Evolutionary conservation across 2,888 invertebrate genomes (phyloP), one percentile per base, ranked within the genome.

Genomic region (Macrophya alboannulata): DNA sequence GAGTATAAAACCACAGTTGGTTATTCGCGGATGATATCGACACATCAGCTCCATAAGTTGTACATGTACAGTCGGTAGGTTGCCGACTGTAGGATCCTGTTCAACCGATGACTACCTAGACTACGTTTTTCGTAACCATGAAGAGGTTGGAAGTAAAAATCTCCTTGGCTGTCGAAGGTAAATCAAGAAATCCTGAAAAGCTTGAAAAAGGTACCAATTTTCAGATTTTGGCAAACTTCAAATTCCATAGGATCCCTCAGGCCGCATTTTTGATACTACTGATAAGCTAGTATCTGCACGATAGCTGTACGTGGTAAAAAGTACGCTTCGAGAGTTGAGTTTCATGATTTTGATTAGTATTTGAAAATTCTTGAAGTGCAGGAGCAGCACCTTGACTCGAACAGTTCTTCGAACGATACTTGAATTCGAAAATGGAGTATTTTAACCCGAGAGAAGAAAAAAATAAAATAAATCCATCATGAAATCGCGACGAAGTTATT

Each of bases 21-120:
- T 62, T 62, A n/a, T 81, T 62, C 12, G n/a, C 79, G 40, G 43
- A 62, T 12, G 62, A 62, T 59, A 62, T 31, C 48, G 62, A 40
- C 37, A 5, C 59, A 40, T 21, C 43, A 21, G 43, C 6, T 21
- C 15, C 51, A 37, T 17, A 43, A 62, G 81, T n/a, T n/a, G 43
- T 5, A 21, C 40, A 25, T 17, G 10, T 37, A n/a, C 40, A 43
- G 81, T 81, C 81, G 81, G 62, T 81, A 62, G 21, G 12, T 81
- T 81, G 43, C 81, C 81, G 62, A 62, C 43, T 15, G 62, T 62
- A 81, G 45, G 25, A 21, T 45, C 62, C 81, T 62, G 59, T 43
- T 81, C 21, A 12, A 31, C 59, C 81, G 62, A 15, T 37, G 2
- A 17, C 17, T 62, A 0, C 62, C 21, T 31, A 25, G 17, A 6